Evolutionary conservation across 2,113 vertebrate genomes (phyloP).

Genomic region (Rallus limicola): DNA sequence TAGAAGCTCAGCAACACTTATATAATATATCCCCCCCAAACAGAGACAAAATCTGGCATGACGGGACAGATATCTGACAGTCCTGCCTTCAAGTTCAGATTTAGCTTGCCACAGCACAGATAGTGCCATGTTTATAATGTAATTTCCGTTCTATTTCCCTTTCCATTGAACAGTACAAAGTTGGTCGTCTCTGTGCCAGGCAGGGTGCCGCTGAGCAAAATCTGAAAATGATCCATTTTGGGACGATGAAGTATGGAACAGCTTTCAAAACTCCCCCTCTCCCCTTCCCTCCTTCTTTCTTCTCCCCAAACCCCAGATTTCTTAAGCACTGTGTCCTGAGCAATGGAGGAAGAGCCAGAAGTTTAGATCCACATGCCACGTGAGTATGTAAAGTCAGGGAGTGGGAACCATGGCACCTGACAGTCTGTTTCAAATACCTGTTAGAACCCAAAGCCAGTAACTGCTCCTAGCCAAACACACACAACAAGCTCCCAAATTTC

Average conservation of each 20-base stretch:
- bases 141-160: conserved; percentile 27
- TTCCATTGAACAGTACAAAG: conserved; percentile 9
- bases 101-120: not conserved
- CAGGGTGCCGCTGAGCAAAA: not conserved
- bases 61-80: not conserved
- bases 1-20: not conserved
- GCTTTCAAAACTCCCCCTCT: not conserved
- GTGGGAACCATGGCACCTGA: conserved; percentile 27
- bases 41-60: not conserved
- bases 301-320: not conserved
- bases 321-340: not conserved
- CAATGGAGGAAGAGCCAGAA: not conserved
- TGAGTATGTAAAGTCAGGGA: conserved; percentile 37
- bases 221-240: not conserved
- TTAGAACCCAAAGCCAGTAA: conserved; percentile 8
- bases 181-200: not conserved
- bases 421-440: conserved; percentile 21
- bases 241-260: not conserved
- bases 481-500: conserved; percentile 49
- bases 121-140: conserved; percentile 2
- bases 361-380: not conserved
- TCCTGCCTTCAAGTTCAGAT: conserved; percentile 3
- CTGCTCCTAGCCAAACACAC: conserved; percentile 38
- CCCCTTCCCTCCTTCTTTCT: not conserved
- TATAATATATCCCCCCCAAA: not conserved